These are phyloP conservation scores for Incurvaria masculella DNA, from an alignment of 2,888 invertebrate genomes.

Conservation along the genomic window DNA sequence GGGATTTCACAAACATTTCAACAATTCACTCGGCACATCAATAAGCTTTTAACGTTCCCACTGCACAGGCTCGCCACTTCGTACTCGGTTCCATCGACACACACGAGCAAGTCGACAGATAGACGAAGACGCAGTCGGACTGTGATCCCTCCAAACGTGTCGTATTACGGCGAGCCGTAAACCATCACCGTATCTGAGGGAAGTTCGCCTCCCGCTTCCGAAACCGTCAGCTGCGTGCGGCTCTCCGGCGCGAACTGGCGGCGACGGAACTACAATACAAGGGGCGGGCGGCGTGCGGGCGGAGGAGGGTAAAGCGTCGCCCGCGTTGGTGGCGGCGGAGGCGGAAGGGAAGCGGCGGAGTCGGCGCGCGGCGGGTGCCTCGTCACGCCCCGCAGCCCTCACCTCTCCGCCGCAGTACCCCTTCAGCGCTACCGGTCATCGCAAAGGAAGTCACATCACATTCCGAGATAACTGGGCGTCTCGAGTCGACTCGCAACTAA, in stretches of 20 bases:
- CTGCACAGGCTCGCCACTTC: background rate
- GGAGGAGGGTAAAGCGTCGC: constrained; percentile 6
- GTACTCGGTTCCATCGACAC: constrained; percentile 34
- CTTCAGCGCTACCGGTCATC: too few species aligned
- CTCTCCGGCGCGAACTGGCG: constrained; percentile 52
- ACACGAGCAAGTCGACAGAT: constrained; percentile 17
- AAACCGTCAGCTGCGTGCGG: constrained; percentile 41
- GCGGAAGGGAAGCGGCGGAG: too few species aligned
- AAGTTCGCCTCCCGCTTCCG: constrained; percentile 31
- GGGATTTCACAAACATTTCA: background rate
- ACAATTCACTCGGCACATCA: background rate
- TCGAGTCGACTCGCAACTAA: too few species aligned
- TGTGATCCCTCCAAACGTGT: constrained; percentile 55
- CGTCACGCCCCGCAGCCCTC: constrained; percentile 1
- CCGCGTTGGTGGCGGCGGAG: too few species aligned
- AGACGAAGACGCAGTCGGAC: too few species aligned
- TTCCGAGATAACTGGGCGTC: constrained; percentile 46
- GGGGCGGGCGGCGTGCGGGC: constrained; percentile 48
- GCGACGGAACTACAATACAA: constrained; percentile 4
- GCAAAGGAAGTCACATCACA: constrained; percentile 17
- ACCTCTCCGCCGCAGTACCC: too few species aligned
- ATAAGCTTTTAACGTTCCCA: background rate
- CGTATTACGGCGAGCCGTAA: constrained; percentile 56
- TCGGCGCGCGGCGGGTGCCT: background rate
- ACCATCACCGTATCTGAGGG: constrained; percentile 58